These are phyloP conservation scores for Anguilla obscura DNA, from an alignment of 2,797 vertebrate species.

Conservation along the genomic window DNA sequence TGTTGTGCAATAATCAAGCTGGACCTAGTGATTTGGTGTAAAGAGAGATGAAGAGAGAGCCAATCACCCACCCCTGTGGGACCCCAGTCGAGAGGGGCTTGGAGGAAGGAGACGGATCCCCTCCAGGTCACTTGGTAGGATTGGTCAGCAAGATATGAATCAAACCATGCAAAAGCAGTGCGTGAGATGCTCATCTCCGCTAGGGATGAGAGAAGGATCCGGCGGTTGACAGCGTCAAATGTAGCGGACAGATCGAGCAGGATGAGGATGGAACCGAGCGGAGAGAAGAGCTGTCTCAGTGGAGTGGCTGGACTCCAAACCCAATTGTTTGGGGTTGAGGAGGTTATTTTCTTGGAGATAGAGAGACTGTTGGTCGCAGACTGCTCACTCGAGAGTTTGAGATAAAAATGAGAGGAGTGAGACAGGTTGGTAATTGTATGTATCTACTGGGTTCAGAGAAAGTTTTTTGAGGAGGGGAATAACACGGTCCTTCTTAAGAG, in stretches of 20 bases:
- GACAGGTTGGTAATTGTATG: slow-evolving; percentile 2
- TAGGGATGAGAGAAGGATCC: neutral
- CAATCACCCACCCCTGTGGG: neutral
- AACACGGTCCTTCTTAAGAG: no score
- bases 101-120: neutral
- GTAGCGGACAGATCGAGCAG: neutral
- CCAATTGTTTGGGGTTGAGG: neutral
- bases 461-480: no score
- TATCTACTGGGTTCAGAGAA: no score
- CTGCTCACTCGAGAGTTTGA: neutral
- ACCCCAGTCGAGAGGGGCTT: neutral
- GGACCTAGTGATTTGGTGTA: neutral
- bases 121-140: neutral
- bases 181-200: neutral
- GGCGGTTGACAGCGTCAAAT: neutral
- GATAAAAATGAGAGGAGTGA: slow-evolving; percentile 3
- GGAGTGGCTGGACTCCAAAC: neutral
- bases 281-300: neutral
- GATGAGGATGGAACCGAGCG: neutral
- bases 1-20: no score
- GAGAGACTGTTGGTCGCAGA: neutral
- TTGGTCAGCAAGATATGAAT: neutral
- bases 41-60: neutral
- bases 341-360: neutral
- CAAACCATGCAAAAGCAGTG: neutral